Evolutionary conservation across 2,113 vertebrate species (phyloP), one percentile per base, ranked within the genome.

Genomic region (Microcebus jonahi): DNA sequence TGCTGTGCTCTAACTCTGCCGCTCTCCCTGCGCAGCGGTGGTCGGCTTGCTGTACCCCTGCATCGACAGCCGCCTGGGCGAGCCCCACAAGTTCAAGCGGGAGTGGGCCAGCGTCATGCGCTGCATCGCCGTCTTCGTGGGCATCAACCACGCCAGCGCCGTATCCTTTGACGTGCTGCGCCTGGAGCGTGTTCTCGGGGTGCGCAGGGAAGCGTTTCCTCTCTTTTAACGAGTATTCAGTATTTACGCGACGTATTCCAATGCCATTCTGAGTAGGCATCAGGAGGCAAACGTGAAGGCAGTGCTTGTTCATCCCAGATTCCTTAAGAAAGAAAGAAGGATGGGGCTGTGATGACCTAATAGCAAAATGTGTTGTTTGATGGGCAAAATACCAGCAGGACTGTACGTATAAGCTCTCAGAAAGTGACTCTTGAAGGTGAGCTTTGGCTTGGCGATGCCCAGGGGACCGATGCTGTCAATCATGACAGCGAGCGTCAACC

Each of bases 21-120:
- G 0, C 14, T 57, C 59, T 70, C 68, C 20, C 9, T 31, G 25
- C 95, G 50, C 98, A 99, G 99, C 99, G 95, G 98, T 99, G 0
- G 98, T 99, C 29, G 99, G 99, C 80, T 94, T 99, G 84, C 98
- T 99, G 88, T 99, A 99, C 76, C 99, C 99, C 80, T 99, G 99
- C 96, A 99, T 99, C 17, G 99, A 99, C 98, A 99, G 99, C 65
- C 99, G 97, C 94, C 98, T 99, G 14, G 99, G 99, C n/a, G 99
- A 99, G 39, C 99, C 99, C 0, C 99, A 99, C 98, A 99, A 99
- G 39, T 99, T 99, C 95, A 99, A 99, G 98, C 94, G 99, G 63
- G 99, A 99, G 65, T 99, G 99, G 99, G 99, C 99, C 96, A 99
- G 99, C 3, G 99, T 99, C 15, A 99, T 99, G 99, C 98, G 99